Conservation (phyloP, 1,140 invertebrate genomes). For the Meteorus sp. region DNA sequence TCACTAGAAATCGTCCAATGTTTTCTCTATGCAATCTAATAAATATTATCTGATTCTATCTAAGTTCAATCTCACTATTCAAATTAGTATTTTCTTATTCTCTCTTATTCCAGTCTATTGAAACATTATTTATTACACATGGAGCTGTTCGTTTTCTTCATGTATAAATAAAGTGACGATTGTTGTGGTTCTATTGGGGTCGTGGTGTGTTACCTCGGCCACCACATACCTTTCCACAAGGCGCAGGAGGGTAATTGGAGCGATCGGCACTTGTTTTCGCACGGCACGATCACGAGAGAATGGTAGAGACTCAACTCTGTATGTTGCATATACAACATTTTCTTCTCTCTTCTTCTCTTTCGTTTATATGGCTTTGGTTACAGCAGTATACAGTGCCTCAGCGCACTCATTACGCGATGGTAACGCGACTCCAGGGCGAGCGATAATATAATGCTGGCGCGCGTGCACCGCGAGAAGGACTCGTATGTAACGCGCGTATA, state of each 20-base stretch:
- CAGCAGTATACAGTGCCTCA: not conserved
- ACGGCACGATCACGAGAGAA: slow-evolving; percentile 42
- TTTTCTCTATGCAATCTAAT: no score
- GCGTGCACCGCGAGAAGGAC: slow-evolving; percentile 2
- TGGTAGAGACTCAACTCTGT: not conserved
- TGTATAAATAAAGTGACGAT: no score
- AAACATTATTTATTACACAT: no score
- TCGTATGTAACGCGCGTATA: slow-evolving; percentile 13
- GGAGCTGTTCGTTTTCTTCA: no score
- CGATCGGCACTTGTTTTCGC: slow-evolving; percentile 52
- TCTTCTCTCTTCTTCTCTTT: slow-evolving; percentile 6
- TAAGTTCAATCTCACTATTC: no score
- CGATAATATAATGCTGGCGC: slow-evolving; percentile 23
- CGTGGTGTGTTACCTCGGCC: slow-evolving; percentile 5
- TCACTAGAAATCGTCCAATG: no score
- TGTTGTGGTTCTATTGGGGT: not conserved
- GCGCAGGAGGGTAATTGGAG: slow-evolving; percentile 43
- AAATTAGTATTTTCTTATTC: no score
- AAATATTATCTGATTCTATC: no score
- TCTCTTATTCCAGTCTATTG: no score
- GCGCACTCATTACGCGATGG: slow-evolving; percentile 19
- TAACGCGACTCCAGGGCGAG: slow-evolving; percentile 14
- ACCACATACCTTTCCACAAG: not conserved
- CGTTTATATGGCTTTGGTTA: not conserved
- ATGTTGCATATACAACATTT: slow-evolving; percentile 1